Evolutionary conservation across 2,888 invertebrate genomes (phyloP), one percentile per base, ranked within the genome.

Genomic region (Alcis repandata): DNA sequence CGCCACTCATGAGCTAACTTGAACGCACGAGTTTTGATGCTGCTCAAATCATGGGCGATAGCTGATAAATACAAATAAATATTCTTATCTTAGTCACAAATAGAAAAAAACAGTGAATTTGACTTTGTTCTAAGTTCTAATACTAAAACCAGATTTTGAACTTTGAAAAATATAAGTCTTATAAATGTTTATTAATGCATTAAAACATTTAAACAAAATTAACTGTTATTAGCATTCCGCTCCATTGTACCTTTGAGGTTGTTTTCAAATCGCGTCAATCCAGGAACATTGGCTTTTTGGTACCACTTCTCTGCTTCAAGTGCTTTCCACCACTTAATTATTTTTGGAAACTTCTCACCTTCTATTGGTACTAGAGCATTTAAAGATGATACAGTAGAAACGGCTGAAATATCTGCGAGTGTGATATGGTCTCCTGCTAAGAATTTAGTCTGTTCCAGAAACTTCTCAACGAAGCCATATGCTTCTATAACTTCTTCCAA

Each of bases 1-100:
- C 78, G 76, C 77, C 87, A 79, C 74, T 80, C 86, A 74, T 76
- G 68, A 69, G 71, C 76, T 75, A 84, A 86, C 82, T 88, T 86
- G 76, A 85, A 82, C 83, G 83, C 81, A 79, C 72, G 76, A 80
- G 77, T 83, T 88, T 79, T 59, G 60, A 54, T 19, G 33, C 22
- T 59, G 54, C 19, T 0, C 20, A 72, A 77, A 69, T n/a, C 10
- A 68, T 1, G 51, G 67, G 78, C 51, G 36, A 2, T 0, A 68
- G 78, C 78, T 79, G 17, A 10, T 46, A 22, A 27, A 20, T 4
- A n/a, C n/a, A 1, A 7, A 7, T 1, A 0, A 11, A 7, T 22
- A n/a, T n/a, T n/a, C n/a, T n/a, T n/a, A n/a, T n/a, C 13, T 22
- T 19, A 7, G 17, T 17, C 7, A 41, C 17, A 4, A 43, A 43